Evolutionary conservation across 2,113 vertebrate genomes (phyloP).

Genomic region (Dasyprocta punctata): DNA sequence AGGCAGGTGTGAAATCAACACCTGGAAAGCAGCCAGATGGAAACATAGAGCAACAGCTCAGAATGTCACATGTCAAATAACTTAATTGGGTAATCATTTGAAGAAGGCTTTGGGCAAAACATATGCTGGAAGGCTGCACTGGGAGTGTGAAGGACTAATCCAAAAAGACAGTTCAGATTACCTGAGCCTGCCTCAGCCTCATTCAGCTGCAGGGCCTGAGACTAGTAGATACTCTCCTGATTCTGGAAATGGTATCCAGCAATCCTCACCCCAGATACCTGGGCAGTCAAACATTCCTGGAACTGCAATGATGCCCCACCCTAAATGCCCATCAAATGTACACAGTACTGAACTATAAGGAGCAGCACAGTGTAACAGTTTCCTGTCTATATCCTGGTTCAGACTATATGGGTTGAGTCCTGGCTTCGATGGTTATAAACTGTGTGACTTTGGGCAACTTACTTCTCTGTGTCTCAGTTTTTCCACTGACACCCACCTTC

Average conservation of each 20-base stretch:
- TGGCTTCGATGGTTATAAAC: not conserved
- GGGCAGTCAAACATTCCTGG: not conserved
- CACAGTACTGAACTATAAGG: not conserved
- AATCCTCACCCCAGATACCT: not conserved
- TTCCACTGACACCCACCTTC: not conserved
- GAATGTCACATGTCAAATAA: slow-evolving; percentile 47
- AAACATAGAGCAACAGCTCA: slow-evolving; percentile 47
- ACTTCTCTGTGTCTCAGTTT: slow-evolving; percentile 9
- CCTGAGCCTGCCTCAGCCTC: not conserved
- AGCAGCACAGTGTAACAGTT: accelerated
- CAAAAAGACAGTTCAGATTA: not conserved
- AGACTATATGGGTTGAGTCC: not conserved
- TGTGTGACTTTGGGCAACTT: not conserved
- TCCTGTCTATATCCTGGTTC: not conserved
- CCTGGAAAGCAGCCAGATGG: slow-evolving; percentile 64
- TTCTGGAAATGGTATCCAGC: not conserved
- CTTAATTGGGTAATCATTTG: slow-evolving; percentile 55
- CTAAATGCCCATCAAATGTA: not conserved
- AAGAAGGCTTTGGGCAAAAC: slow-evolving; percentile 30
- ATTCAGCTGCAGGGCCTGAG: not conserved
- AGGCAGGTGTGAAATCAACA: slow-evolving; percentile 49
- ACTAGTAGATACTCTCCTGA: not conserved
- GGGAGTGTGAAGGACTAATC: not conserved
- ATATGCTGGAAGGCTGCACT: not conserved
- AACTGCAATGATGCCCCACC: not conserved